Percentiles rank a stretch among this genome's conserved stretches.
These are phyloP conservation scores for Ichneumon xanthorius DNA, from an alignment of 2,888 invertebrate species.

Conservation along the genomic window DNA sequence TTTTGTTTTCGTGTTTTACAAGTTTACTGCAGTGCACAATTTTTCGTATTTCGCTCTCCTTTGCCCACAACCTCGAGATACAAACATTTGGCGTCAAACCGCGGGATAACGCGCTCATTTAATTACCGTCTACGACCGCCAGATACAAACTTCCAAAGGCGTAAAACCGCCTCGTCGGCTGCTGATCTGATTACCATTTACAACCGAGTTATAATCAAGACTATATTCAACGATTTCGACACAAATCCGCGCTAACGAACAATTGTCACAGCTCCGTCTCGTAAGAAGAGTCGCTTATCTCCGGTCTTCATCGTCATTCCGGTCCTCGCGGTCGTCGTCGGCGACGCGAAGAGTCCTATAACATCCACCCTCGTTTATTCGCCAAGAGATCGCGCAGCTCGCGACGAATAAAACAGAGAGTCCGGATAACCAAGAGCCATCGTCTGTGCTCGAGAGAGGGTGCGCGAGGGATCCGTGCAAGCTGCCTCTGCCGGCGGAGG, in stretches of 20 bases:
- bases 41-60: too few species aligned
- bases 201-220: not conserved
- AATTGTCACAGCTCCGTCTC: constrained; percentile 29
- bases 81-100: not conserved
- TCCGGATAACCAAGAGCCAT: constrained; percentile 44
- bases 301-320: not conserved
- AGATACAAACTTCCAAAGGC: not conserved
- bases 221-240: not conserved
- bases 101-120: not conserved
- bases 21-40: too few species aligned
- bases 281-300: constrained; percentile 38
- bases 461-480: constrained; percentile 29
- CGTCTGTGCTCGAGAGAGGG: constrained; percentile 30
- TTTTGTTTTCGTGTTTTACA: too few species aligned
- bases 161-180: not conserved
- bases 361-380: constrained; percentile 40
- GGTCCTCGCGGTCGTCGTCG: not conserved
- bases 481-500: constrained; percentile 22
- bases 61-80: too few species aligned
- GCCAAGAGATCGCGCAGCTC: constrained; percentile 28
- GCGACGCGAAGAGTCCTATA: constrained; percentile 40
- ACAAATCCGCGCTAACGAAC: not conserved
- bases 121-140: not conserved
- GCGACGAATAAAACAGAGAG: constrained; percentile 34
- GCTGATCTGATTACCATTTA: not conserved